Percentiles rank a stretch among this genome's conserved stretches.
Conservation (phyloP, 1,140 invertebrate species). For the Tetraneura akinire region DNA sequence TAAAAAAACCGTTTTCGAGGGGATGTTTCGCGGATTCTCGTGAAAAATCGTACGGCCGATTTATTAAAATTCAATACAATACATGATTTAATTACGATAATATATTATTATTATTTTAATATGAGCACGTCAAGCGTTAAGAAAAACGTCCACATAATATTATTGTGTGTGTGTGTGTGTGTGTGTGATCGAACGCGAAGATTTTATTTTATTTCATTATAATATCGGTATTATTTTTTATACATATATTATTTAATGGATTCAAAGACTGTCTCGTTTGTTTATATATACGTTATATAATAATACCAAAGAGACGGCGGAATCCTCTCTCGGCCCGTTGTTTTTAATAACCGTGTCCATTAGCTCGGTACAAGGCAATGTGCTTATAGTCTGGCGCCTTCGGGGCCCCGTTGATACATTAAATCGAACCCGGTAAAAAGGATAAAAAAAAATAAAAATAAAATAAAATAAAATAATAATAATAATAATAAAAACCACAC, state of each 20-base stretch:
- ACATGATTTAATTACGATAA: too few relatives aligned
- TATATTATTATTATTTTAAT: too few relatives aligned
- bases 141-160: too few relatives aligned
- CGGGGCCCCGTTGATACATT: conserved; percentile 41
- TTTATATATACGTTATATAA: conserved; percentile 9
- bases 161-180: neutral
- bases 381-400: conserved; percentile 50
- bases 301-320: conserved; percentile 17
- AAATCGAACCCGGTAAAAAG: conserved; percentile 43
- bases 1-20: too few relatives aligned
- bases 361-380: conserved; percentile 48
- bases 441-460: neutral
- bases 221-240: neutral
- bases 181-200: conserved; percentile 1
- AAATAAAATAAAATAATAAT: too few relatives aligned
- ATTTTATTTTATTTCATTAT: conserved; percentile 32
- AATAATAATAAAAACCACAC: conserved; percentile 22
- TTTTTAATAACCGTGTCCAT: conserved; percentile 49
- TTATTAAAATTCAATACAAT: too few relatives aligned
- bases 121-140: too few relatives aligned
- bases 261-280: conserved; percentile 41
- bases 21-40: too few relatives aligned
- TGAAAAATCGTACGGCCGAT: too few relatives aligned
- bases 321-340: conserved; percentile 47
- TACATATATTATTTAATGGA: conserved; percentile 31